Evolutionary conservation across 2,888 invertebrate species (phyloP), one percentile per base, ranked within the genome.

Genomic region (Polietes domitor): DNA sequence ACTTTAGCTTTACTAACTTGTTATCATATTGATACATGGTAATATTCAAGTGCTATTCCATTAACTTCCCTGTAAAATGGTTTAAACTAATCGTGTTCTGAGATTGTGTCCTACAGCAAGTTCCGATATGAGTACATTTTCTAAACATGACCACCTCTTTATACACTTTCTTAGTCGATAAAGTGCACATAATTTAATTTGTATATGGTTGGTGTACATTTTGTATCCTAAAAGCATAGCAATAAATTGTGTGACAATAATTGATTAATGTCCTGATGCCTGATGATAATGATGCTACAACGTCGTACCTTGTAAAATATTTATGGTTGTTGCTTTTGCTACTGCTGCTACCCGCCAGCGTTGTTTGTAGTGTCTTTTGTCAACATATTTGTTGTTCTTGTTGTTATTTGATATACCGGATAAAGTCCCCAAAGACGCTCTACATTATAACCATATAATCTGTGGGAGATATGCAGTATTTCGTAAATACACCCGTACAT

Each of bases 231-330:
- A 17, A 80, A 80, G 78, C 81, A 81, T 72, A 76, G 84, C 78
- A 84, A 81, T 84, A 84, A 81, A 84, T 84, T 84, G 80, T 78
- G 81, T 81, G 81, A 78, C 84, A 84, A 84, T 84, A 84, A 84
- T 81, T 84, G 84, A 84, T 84, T 81, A 84, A 84, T 84, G 84
- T 84, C 78, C 81, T 81, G 75, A 84, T 73, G 84, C 78, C 81
- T 81, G 75, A 84, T 73, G 84, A 78, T 81, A 81, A 81, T 84
- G 80, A 84, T 76, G 72, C 68, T 68, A 65, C 53, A 58, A 24
- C 55, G 15, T 10, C 50, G 21, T 61, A 58, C 61, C 63, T 41
- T 21, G 61, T 58, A 58, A 75, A 80, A 70, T 70, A 32, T 41
- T 41, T 21, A 21, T 21, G 10, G 19, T 10, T 55, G 21, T 41